Percentiles rank a stretch among this genome's conserved stretches.
Conservation (phyloP, 2,888 invertebrate genomes). For the Dromius quadrimaculatus region DNA sequence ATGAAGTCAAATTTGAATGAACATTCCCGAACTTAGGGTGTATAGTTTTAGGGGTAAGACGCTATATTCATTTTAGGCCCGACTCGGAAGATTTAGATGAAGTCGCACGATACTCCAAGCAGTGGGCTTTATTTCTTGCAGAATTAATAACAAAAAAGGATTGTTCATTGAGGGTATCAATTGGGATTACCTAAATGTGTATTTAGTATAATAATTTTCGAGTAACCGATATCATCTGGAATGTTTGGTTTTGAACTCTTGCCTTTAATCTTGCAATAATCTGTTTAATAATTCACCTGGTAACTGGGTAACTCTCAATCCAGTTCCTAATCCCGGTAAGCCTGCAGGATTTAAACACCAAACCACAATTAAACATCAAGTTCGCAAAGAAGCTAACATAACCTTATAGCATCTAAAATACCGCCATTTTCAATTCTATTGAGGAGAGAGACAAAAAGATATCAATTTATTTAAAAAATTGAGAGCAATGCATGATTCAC, state of each 20-base stretch:
- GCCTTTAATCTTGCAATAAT: constrained; percentile 48
- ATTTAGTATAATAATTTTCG: constrained; percentile 19
- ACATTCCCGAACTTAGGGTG: constrained; percentile 11
- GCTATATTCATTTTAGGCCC: constrained; percentile 25
- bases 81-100: constrained; percentile 24
- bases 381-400: constrained; percentile 30
- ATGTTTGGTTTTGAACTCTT: constrained; percentile 22
- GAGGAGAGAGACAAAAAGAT: too few relatives aligned
- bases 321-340: constrained; percentile 47
- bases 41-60: constrained; percentile 36
- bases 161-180: too few relatives aligned
- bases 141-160: constrained; percentile 18
- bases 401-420: constrained; percentile 7
- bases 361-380: constrained; percentile 50
- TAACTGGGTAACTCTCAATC: constrained; percentile 49
- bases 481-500: too few relatives aligned
- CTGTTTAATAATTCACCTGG: constrained; percentile 51
- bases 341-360: constrained; percentile 46
- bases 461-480: too few relatives aligned
- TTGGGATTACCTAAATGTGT: too few relatives aligned
- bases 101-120: constrained; percentile 37
- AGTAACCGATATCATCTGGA: constrained; percentile 24
- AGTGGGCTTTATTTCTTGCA: not conserved
- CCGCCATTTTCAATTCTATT: too few relatives aligned
- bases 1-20: constrained; percentile 48